Conservation (phyloP, 2,797 vertebrate species). For the Brachyrhaphis roseni region DNA sequence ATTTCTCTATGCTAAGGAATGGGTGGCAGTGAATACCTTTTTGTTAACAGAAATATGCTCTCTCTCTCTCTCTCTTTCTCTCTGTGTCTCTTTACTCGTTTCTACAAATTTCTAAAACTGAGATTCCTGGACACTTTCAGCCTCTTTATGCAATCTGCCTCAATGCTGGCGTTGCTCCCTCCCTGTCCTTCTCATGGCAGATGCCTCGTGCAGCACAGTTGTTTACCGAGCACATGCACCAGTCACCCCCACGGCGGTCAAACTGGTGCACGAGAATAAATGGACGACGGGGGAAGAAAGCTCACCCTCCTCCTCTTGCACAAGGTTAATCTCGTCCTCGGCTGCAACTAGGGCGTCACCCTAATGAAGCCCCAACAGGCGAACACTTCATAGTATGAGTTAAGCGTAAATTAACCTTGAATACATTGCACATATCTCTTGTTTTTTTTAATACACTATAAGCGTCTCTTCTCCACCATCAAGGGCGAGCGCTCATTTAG, state of each 20-base stretch:
- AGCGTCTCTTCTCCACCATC: constrained; percentile 68
- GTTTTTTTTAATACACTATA: constrained; percentile 50
- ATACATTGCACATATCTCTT: constrained; percentile 70
- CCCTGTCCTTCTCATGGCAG: constrained; percentile 68
- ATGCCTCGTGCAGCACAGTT: constrained; percentile 71
- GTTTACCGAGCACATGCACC: constrained; percentile 63
- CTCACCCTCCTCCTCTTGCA: constrained; percentile 44
- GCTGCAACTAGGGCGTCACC: constrained; percentile 74
- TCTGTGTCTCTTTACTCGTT: neutral
- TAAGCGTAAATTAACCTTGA: constrained; percentile 88
- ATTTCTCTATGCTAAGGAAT: neutral
- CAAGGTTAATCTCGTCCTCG: constrained; percentile 82
- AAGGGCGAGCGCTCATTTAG: constrained; percentile 79
- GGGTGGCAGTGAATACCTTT: neutral
- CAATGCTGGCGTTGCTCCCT: constrained; percentile 25
- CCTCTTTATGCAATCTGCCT: constrained; percentile 21
- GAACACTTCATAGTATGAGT: constrained; percentile 85
- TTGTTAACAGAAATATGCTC: neutral
- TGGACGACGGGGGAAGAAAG: constrained; percentile 51
- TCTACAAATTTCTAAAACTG: neutral
- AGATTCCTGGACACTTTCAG: neutral
- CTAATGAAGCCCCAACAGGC: constrained; percentile 86
- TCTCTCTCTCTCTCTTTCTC: neutral
- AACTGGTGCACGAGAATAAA: constrained; percentile 62
- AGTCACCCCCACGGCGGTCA: constrained; percentile 52